Evolutionary conservation across 1,140 invertebrate species (phyloP), one percentile per base, ranked within the genome.

Genomic region (Pararge aegeria): DNA sequence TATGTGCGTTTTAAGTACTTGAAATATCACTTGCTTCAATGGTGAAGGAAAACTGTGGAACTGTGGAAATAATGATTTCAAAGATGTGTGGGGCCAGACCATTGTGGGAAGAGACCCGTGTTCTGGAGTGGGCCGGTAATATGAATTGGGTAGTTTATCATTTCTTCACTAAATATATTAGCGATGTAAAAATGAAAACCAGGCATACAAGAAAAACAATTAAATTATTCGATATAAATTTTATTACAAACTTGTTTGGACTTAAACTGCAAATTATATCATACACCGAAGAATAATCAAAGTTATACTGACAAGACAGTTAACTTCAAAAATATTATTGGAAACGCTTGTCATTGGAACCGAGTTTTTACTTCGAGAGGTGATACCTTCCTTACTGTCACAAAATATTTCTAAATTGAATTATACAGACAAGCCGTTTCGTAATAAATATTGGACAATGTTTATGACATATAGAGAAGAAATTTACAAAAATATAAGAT

Each of bases 231-330:
- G 70, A 72, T 88, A 86, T 76, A 88, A 88, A 83, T 83, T 88
- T 88, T 88, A 86, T 88, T 88, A 86, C 80, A 88, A 88, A 86
- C 73, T 73, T 77, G 75, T 81, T 83, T 77, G 73, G 72, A 81
- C 80, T 84, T 84, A 80, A 68, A 84, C 75, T 80, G 80, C 82
- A 85, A 87, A 24, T 24, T 24, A 24, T n/a, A 84, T 78, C 73
- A 87, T 82, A 83, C 79, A 79, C 66, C 68, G 70, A 80, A 75
- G 70, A 83, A 77, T 68, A 77, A 69, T 68, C 66, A 70, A 82
- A 74, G 64, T 75, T 73, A 63, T 59, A 68, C 75, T 77, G 76
- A 61, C 63, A 55, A 64, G 64, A 10, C 66, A 71, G 71, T 62
- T 55, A 60, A 71, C 24, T 15, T 53, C 24, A 48, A 46, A 46